Percentiles rank a stretch among this genome's conserved stretches.
Conservation (phyloP, 2,888 invertebrate species). For the Caenorhabditis angaria region DNA sequence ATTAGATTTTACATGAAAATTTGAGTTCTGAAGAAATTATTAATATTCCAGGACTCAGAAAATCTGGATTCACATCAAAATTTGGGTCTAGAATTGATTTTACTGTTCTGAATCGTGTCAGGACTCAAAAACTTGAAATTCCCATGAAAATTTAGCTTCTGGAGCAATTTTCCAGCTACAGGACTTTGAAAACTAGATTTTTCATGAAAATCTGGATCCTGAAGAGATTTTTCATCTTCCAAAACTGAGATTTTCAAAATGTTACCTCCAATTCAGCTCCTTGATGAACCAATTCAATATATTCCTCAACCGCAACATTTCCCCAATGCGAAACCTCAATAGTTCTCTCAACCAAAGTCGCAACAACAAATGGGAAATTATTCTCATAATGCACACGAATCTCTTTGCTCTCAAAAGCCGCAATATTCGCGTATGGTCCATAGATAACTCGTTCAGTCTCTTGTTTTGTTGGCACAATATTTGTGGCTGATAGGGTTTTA, state of each 20-base stretch:
- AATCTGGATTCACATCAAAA: no score
- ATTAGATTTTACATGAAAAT: no score
- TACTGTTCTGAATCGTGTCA: no score
- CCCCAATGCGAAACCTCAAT: conserved; percentile 97
- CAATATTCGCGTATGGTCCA: conserved; percentile 86
- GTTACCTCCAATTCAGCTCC: conserved; percentile 85
- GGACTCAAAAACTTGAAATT: no score
- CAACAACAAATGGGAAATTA: conserved; percentile 93
- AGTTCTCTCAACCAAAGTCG: conserved; percentile 82
- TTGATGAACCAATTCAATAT: conserved; percentile 87
- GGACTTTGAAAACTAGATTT: no score
- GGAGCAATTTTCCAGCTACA: no score
- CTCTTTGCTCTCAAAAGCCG: conserved; percentile 78
- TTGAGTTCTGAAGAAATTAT: no score
- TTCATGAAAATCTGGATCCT: neutral
- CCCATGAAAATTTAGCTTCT: no score
- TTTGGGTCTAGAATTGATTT: no score
- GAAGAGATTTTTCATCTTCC: neutral
- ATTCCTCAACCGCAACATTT: conserved; percentile 95
- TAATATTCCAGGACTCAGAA: no score
- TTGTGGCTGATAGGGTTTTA: conserved; percentile 46
- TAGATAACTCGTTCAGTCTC: conserved; percentile 85
- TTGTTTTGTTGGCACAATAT: conserved; percentile 81
- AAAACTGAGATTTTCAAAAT: neutral
- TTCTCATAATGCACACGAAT: conserved; percentile 91